Base-by-base conservation (phyloP, 2,113 vertebrate genomes). In the Morphnarchus princeps region DNA sequence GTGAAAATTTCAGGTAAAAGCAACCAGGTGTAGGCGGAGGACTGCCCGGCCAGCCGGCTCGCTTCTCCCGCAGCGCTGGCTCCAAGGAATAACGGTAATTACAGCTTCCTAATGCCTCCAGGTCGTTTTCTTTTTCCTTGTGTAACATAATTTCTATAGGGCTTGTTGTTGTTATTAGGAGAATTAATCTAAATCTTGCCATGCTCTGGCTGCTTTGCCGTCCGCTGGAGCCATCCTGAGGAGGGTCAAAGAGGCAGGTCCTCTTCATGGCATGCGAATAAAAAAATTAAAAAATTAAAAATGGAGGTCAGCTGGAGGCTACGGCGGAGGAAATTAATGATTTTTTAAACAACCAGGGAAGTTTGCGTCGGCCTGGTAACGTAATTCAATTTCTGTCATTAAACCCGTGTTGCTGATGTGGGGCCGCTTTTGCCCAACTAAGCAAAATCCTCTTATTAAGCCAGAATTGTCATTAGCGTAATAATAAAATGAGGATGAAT, bases 301-400 rank as follows among this genome's bases (percentile, higher is more conserved):
- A 52, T 38, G 17, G 74, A 93, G 97, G 96, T 97, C 97, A 97
- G 81, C 90, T 54, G 80, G 90, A 97, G 96, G 97, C 87, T 94
- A 95, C 6, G 1, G 66, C 1, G 0, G 54, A 90, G 95, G 95
- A 96, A 95, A 97, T 82, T 8, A 73, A 73, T 22, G 95, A 73
- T 57, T 87, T 82, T 88, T 72, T n/a, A 82, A 92, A 91, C 89
- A 89, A 77, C 29, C 59, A 36, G 73, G 88, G 95, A 97, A 97
- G 95, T 93, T 92, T n/a, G 76, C 1, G 32, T 87, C 25, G 25
- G 90, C 95, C 93, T 87, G 95, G 77, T 34, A 42, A 79, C 50
- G 6, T 96, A 96, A 97, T 96, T 93, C 40, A 22, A 95, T 97
- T 96, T 76, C 52, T 66, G 92, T 26, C 67, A 10, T 58, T 82